phyloP scores from a whole-genome alignment of 1,140 invertebrate species.

The Phocides pigmalion region DNA sequence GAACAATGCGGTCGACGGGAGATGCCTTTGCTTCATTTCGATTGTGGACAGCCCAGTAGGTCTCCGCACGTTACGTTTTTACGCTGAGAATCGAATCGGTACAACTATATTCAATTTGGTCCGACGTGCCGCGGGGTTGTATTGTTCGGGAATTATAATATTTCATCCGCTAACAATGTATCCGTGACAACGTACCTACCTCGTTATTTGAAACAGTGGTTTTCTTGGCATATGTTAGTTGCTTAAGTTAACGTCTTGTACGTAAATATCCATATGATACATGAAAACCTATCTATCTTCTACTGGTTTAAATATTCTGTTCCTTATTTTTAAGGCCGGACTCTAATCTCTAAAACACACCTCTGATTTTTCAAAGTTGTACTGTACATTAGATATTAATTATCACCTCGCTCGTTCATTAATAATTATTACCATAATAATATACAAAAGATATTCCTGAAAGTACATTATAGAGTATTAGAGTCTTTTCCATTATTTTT shows the following conservation, averaged over 20 bases:
- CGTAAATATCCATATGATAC: too few species aligned
- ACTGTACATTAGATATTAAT: too few species aligned
- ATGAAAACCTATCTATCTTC: too few species aligned
- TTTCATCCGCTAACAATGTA: slow-evolving; percentile 25
- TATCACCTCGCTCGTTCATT: too few species aligned
- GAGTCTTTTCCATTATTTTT: too few species aligned
- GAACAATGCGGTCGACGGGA: slow-evolving; percentile 74
- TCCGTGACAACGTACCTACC: slow-evolving; percentile 10
- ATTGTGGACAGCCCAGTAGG: slow-evolving; percentile 65
- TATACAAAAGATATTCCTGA: too few species aligned
- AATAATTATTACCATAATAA: too few species aligned
- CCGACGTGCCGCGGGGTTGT: slow-evolving; percentile 12
- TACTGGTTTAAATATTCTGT: too few species aligned
- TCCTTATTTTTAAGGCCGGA: too few species aligned
- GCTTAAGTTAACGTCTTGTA: background rate
- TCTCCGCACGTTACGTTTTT: slow-evolving; percentile 36
- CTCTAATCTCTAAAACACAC: too few species aligned
- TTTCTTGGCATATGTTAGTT: background rate
- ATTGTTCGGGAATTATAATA: slow-evolving; percentile 28
- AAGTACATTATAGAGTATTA: too few species aligned
- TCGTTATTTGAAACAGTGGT: background rate
- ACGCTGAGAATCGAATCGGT: slow-evolving; percentile 25
- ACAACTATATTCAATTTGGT: slow-evolving; percentile 31
- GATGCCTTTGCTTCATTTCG: slow-evolving; percentile 77
- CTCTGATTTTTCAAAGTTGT: too few species aligned